Conservation (phyloP, 2,113 vertebrate genomes). For the Thryonomys swinderianus region DNA sequence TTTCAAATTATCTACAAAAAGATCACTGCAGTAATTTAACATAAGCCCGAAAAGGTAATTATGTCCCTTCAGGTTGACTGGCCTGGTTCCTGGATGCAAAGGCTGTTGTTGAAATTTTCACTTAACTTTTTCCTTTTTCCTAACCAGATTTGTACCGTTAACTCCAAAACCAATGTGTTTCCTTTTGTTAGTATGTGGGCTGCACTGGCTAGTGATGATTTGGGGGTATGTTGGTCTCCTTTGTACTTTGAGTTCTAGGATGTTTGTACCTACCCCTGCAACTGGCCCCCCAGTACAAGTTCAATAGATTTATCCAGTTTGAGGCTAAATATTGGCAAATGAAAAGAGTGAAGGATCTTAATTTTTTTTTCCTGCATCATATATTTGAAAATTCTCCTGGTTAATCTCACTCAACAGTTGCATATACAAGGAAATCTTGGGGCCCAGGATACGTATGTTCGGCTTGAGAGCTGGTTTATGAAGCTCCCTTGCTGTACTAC, state of each 20-base stretch:
- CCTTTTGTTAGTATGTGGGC: background rate
- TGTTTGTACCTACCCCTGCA: background rate
- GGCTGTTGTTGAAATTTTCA: background rate
- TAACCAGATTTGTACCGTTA: background rate
- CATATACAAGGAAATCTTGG: background rate
- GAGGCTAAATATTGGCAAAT: background rate
- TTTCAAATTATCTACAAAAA: slow-evolving; percentile 63
- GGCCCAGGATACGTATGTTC: background rate
- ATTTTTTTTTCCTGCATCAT: background rate
- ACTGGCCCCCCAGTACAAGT: background rate
- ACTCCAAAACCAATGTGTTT: background rate
- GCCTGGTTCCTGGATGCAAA: slow-evolving; percentile 31
- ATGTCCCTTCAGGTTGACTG: slow-evolving; percentile 34
- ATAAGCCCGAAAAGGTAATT: slow-evolving; percentile 48
- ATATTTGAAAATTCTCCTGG: background rate
- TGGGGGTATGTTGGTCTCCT: background rate
- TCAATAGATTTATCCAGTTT: background rate
- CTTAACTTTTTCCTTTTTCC: background rate
- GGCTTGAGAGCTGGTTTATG: background rate
- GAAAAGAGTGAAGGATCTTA: background rate
- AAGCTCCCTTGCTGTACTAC: background rate
- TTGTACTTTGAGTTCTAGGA: background rate
- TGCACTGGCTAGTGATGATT: background rate
- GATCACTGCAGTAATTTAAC: slow-evolving; percentile 48
- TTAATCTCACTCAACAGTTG: background rate